Evolutionary conservation across 2,113 vertebrate genomes (phyloP), one percentile per base, ranked within the genome.

Genomic region (Passerina amoena): DNA sequence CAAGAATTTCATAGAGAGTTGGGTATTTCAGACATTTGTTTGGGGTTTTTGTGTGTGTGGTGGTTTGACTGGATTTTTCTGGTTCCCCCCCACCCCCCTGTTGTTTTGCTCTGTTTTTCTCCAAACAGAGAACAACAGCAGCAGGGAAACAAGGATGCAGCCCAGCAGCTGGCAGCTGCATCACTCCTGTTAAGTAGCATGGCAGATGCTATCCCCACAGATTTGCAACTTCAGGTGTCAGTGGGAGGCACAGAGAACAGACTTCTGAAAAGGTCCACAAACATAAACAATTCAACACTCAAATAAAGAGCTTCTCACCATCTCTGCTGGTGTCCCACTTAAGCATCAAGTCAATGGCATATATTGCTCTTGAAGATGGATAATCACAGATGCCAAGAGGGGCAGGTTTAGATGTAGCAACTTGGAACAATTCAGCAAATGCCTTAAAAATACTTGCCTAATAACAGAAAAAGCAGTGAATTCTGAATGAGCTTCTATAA

Each of bases 321-420:
- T 98, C 97, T 19, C 92, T 94, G 27, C 93, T 76, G 7, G 90
- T 90, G 35, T 98, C 98, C 99, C 99, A 99, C 90, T 99, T 99
- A 10, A 99, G 98, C 99, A 99, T 99, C 92, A 99, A 96, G 95
- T 99, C 99, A 12, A 99, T 86, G 7, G 99, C 99, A 4, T 99
- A 99, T 68, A 99, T 96, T 2, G 99, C 99, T 69, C 99, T 98
- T 33, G 99, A 99, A 0, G 98, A 98, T 0, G 98, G 98, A 88
- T 99, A 99, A 33, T 98, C 70, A 1, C 98, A 98, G 60, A 99
- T 97, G 11, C 99, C 99, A 25, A 98, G 98, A 1, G 99, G 99
- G 0, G 99, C 98, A 0, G 98, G 99, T 76, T 98, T 98, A 50
- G 98, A 98, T 0, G 98, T 98, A 4, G 98, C 99, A 12, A 90